A percentile compares a stretch with the other conserved stretches of the same genome.
phyloP scores from a whole-genome alignment of 1,140 invertebrate species.

The Neodiprion fabricii region DNA sequence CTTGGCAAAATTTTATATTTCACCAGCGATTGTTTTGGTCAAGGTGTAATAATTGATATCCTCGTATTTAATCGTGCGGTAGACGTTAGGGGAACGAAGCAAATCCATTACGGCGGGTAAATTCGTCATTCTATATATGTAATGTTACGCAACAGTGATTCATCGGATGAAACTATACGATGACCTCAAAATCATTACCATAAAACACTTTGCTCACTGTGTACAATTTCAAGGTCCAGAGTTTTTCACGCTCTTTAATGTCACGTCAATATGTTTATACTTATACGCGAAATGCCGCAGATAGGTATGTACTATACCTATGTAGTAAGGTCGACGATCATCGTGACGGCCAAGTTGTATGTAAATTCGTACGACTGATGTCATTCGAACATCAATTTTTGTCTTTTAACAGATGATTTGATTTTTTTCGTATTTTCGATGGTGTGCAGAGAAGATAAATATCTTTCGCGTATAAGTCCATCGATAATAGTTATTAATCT shows the following conservation, averaged over 20 bases:
- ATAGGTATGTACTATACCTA: neutral
- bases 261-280: neutral
- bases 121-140: slow-evolving; percentile 3
- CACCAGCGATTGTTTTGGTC: too few relatives aligned
- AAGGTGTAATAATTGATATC: too few relatives aligned
- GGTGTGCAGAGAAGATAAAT: neutral
- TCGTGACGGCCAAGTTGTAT: too few relatives aligned
- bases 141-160: slow-evolving; percentile 31
- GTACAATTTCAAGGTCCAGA: slow-evolving; percentile 6
- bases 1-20: too few relatives aligned
- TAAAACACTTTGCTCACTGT: slow-evolving; percentile 15
- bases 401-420: neutral
- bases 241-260: slow-evolving; percentile 8
- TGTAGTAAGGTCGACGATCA: too few relatives aligned
- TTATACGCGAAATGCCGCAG: slow-evolving; percentile 3
- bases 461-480: too few relatives aligned
- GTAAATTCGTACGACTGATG: too few relatives aligned
- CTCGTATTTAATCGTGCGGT: too few relatives aligned
- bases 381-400: too few relatives aligned
- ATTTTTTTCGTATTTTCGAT: slow-evolving; percentile 5
- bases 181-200: slow-evolving; percentile 26
- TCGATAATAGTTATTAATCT: too few relatives aligned
- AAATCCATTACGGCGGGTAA: slow-evolving; percentile 11
- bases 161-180: slow-evolving; percentile 27
- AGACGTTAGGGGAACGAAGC: too few relatives aligned